Evolutionary conservation across 2,113 vertebrate genomes (phyloP).

Genomic region (Poecile atricapillus): DNA sequence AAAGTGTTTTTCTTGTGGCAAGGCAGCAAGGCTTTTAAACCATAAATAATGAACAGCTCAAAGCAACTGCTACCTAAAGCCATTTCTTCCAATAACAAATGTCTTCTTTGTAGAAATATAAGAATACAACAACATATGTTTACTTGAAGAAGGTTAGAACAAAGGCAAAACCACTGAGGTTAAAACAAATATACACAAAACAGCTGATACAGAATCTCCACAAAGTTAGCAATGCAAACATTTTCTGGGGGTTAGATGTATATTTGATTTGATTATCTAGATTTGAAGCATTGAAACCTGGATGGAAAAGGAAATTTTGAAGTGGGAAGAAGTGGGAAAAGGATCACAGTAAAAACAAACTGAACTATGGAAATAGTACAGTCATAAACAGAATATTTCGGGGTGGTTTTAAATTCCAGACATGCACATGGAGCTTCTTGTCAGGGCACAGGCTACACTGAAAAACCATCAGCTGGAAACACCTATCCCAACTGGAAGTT

Average conservation of each 20-base stretch:
- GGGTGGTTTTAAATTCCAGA: not conserved
- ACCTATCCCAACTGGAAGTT: not conserved
- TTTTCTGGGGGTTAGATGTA: not conserved
- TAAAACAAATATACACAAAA: not conserved
- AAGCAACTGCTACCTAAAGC: not conserved
- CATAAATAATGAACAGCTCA: not conserved
- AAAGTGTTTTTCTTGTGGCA: not conserved
- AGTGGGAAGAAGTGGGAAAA: not conserved
- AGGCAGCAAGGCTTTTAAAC: not conserved
- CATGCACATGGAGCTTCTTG: not conserved
- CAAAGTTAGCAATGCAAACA: not conserved
- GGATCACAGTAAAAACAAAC: not conserved
- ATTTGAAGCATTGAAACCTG: not conserved
- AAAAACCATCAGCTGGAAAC: not conserved
- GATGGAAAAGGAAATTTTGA: not conserved
- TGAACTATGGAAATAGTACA: not conserved
- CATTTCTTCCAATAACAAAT: not conserved
- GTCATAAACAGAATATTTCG: not conserved
- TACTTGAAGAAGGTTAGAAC: not conserved
- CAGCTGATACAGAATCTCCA: not conserved
- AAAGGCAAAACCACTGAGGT: not conserved
- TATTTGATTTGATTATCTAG: no score
- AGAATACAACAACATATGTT: not conserved
- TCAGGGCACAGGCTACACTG: not conserved
- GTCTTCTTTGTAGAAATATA: not conserved